Evolutionary conservation across 1,140 invertebrate species (phyloP), one percentile per base, ranked within the genome.

Genomic region (Ceratosolen solmsi): DNA sequence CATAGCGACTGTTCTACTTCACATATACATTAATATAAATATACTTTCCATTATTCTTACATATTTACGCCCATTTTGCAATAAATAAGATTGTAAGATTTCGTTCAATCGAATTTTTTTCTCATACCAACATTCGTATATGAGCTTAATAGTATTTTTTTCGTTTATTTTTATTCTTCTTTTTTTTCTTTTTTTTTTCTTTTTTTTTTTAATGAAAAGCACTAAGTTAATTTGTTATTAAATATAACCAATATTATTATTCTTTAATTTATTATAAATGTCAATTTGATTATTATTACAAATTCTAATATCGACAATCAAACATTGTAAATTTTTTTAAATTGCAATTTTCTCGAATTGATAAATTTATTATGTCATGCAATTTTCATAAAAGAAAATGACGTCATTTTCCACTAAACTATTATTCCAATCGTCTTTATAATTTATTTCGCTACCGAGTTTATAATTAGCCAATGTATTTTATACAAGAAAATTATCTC

Each of bases 1-100:
- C 49, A 73, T 25, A 13, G 41, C 7, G 46, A n/a, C 22, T 22
- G 8, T 73, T 73, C 49, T 49, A 73, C 71, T 73, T 73, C n/a
- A 22, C 27, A 36, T 15, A 49, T 5, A 20, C 20, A 38, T 17
- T 0, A 3, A n/a, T 27, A 58, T 27, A 8, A 25, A 58, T 27
- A 13, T 27, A 27, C 33, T 3, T 38, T 38, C 22, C 33, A 38
- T 68, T 33, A 11, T 68, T 11, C 1, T 8, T n/a, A 22, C 15
- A 38, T 38, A 68, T 68, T 68, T 68, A 38, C 30, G 27, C 22
- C 36, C 22, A 68, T 20, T 38, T n/a, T 68, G 38, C 17, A 20
- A 65, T 65, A n/a, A 9, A 38, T n/a, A 5, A n/a, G 36, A 1
- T 38, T 17, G 38, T 68, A 68, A 68, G 22, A 2, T 15, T 68